Conservation (phyloP, 1,140 invertebrate genomes). For the Drosophila mayri region DNA sequence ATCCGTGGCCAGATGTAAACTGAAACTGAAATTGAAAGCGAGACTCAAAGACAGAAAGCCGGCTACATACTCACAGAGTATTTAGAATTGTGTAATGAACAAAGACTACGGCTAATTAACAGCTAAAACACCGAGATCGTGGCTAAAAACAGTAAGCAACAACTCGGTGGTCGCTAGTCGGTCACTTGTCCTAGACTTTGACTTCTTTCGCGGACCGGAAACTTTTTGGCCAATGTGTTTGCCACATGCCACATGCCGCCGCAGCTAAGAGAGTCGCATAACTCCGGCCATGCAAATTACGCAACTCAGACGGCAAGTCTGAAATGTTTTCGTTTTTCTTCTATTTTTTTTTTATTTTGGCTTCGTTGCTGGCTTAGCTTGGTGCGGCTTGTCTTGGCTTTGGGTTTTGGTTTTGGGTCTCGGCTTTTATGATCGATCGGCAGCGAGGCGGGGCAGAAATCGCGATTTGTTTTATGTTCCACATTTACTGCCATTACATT, state of each 20-base stretch:
- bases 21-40: constrained; percentile 11
- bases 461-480: constrained; percentile 80
- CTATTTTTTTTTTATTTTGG: constrained; percentile 32
- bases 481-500: constrained; percentile 75
- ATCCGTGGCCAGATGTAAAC: constrained; percentile 27
- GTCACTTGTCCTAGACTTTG: constrained; percentile 79
- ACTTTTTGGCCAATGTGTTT: constrained; percentile 54
- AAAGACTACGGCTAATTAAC: constrained; percentile 53
- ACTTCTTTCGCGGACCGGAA: constrained; percentile 75
- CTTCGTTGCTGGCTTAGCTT: constrained; percentile 18
- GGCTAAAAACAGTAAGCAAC: constrained; percentile 22
- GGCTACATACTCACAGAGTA: neutral
- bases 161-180: constrained; percentile 18
- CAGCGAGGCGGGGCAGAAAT: constrained; percentile 69
- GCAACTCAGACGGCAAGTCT: constrained; percentile 57
- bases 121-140: constrained; percentile 14
- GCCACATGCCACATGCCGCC: constrained; percentile 62
- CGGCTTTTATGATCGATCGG: constrained; percentile 78
- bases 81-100: constrained; percentile 36
- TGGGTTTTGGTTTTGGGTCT: constrained; percentile 16
- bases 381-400: constrained; percentile 15
- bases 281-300: constrained; percentile 73
- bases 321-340: constrained; percentile 61
- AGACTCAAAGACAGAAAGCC: constrained; percentile 29
- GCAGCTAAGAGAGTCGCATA: constrained; percentile 58